Conservation (phyloP, 2,797 vertebrate genomes). For the Tenualosa ilisha region DNA sequence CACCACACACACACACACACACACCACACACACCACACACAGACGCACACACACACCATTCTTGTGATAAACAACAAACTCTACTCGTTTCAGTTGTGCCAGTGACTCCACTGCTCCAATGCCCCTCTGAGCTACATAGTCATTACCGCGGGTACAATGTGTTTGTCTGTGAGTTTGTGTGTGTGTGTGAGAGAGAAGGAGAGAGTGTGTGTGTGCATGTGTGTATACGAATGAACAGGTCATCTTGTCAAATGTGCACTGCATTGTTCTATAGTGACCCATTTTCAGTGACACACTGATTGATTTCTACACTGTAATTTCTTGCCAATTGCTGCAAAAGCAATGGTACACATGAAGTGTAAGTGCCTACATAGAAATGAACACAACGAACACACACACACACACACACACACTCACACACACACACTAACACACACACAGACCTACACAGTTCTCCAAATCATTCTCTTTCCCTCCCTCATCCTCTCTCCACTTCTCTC, state of each 20-base stretch:
- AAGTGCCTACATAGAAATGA: slow-evolving; percentile 12
- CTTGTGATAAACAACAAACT: not conserved
- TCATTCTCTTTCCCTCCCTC: no score
- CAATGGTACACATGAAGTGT: not conserved
- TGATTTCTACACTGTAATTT: not conserved
- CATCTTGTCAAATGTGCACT: not conserved
- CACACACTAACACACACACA: not conserved
- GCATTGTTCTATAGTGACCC: not conserved
- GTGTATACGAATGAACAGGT: not conserved
- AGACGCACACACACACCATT: not conserved
- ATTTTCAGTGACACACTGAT: not conserved
- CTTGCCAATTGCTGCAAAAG: not conserved
- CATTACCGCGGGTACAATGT: not conserved
- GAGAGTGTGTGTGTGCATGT: not conserved
- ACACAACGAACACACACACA: slow-evolving; percentile 26
- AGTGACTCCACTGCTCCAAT: not conserved
- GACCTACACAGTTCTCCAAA: not conserved
- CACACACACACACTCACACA: slow-evolving; percentile 21
- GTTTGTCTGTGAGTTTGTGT: not conserved
- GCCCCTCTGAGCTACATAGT: not conserved
- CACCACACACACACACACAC: not conserved
- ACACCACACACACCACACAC: slow-evolving; percentile 21
- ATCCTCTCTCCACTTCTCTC: not conserved
- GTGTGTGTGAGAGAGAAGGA: not conserved
- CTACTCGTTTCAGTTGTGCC: not conserved